Evolutionary conservation across 2,888 invertebrate species (phyloP).

Genomic region (Macrosiphum euphorbiae): DNA sequence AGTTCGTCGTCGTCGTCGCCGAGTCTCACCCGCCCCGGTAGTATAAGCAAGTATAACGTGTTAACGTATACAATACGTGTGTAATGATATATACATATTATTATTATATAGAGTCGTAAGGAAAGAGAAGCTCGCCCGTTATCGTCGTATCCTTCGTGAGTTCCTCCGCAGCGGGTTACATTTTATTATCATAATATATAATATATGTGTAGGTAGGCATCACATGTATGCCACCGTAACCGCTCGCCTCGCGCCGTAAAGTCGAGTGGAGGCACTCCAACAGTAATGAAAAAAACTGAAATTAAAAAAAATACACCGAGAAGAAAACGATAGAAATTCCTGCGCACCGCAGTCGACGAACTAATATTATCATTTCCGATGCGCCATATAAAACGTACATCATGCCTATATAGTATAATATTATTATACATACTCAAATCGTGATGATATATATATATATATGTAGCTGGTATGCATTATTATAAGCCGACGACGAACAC

Average conservation of each 20-base stretch:
- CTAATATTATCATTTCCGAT: neutral
- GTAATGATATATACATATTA: neutral
- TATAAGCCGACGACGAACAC: neutral
- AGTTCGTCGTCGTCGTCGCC: neutral
- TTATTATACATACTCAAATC: neutral
- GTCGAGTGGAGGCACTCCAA: neutral
- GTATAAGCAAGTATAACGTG: neutral
- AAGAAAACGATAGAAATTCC: neutral
- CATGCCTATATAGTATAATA: no score
- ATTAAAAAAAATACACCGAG: neutral
- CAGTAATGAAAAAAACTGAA: neutral
- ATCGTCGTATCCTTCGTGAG: neutral
- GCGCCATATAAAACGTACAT: neutral
- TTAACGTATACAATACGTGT: neutral
- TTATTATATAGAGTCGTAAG: neutral
- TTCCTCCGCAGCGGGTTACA: neutral
- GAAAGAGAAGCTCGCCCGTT: neutral
- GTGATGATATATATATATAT: neutral
- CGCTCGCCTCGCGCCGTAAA: neutral
- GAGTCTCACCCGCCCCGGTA: neutral
- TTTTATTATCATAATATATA: no score
- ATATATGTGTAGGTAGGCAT: no score
- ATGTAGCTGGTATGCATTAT: neutral
- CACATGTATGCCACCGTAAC: neutral
- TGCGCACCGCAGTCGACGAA: neutral